These are phyloP conservation scores for Caenorhabditis drosophilae DNA, from an alignment of 2,888 invertebrate species.

Conservation along the genomic window DNA sequence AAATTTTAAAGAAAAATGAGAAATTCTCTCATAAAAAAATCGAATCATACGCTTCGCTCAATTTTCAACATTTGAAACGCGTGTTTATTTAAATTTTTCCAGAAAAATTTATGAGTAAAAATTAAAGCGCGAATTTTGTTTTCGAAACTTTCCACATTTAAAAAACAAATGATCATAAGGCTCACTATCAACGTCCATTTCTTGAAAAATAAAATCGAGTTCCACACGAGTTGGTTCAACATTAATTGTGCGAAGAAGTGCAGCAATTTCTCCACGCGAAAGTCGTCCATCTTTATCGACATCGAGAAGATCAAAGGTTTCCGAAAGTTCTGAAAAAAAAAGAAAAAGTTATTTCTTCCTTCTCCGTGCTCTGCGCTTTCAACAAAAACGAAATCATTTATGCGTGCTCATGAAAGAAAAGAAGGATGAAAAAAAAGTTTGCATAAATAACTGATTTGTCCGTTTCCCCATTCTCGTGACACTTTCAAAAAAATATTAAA, in stretches of 20 bases:
- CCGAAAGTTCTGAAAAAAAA: conserved; percentile 60
- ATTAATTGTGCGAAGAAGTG: conserved; percentile 62
- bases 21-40: not conserved
- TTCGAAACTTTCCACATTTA: no score
- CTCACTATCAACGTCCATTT: conserved; percentile 65
- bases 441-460: no score
- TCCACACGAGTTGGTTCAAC: conserved; percentile 66
- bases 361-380: not conserved
- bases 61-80: not conserved
- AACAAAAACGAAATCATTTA: conserved; percentile 4
- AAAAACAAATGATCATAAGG: no score
- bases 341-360: not conserved
- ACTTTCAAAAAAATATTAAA: conserved; percentile 11
- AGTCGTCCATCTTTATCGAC: conserved; percentile 66
- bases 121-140: no score
- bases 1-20: no score
- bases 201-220: conserved; percentile 65
- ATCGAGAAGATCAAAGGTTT: conserved; percentile 66
- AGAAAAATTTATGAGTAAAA: no score
- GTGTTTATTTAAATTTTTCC: not conserved
- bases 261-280: conserved; percentile 63
- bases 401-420: not conserved
- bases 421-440: no score
- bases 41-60: not conserved
- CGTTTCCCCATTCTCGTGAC: conserved; percentile 13